Base-by-base conservation (phyloP, 37 sponge, comb jelly and placozoan species). In the Halisarca cf. caerulea region DNA sequence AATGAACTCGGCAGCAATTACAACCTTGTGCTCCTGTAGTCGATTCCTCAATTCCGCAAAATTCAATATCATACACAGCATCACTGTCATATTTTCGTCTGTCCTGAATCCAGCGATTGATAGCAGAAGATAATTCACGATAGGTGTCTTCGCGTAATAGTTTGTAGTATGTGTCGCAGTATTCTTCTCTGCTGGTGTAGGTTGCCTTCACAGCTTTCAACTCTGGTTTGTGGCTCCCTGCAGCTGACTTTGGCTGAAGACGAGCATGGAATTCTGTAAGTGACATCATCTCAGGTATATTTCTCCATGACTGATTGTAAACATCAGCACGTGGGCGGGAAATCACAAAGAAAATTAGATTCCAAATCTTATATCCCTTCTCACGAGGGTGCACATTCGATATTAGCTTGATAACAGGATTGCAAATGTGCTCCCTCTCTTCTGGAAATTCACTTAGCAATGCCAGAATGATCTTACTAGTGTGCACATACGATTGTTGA, bases 261-360 rank as follows among this genome's bases (percentile, higher is more conserved):
- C 51, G 51, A 47, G 7, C 40, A 34, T 85, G 36, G 38, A 75
- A 85, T 60, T 85, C 85, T 59, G 75, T 20, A 3, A 23, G 41
- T 38, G 78, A 74, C 25, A 59, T 39, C 4, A 85, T 55, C 9
- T 41, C 74, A 15, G 85, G 85, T 30, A 85, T 58, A 53, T 23
- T 37, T 0, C 34, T 54, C 85, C 85, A 85, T 9, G 85, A 54
- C 44, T 37, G 42, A 27, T 4, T 30, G 69, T 6, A 68, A 17
- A 34, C 35, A 68, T 28, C 35, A 32, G 69, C 69, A 34, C 32
- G 30, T 30, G 35, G 33, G 2, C 32, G 35, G 3, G 33, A 68
- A 27, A 68, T 1, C 2, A 30, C 1, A 1, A 68, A 34, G 35
- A 8, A 4, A 27, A 68, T 30, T 1, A 68, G 69, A 34, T 6